Conservation (phyloP, 2,113 vertebrate genomes). For the Caloenas nicobarica region DNA sequence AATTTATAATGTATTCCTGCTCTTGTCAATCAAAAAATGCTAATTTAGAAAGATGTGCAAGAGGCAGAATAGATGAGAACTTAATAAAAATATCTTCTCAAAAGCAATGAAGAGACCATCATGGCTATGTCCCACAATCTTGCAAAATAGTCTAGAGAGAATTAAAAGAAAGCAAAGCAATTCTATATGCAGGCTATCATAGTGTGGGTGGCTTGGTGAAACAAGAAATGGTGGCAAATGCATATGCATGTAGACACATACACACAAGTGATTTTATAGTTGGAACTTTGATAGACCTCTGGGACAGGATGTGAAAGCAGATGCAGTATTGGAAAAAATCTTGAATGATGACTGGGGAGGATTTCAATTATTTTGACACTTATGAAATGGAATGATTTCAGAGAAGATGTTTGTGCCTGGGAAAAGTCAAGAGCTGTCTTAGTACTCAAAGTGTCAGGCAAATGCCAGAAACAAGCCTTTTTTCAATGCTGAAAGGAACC, state of each 20-base stretch:
- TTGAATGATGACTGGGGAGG: not conserved
- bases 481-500: not conserved
- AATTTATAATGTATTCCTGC: not conserved
- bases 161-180: not conserved
- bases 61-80: conserved; percentile 8
- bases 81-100: conserved; percentile 39
- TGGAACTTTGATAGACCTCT: not conserved
- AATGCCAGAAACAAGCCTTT: not conserved
- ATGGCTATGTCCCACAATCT: not conserved
- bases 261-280: not conserved
- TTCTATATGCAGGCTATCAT: not conserved
- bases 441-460: not conserved
- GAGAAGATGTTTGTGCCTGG: not conserved
- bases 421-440: not conserved
- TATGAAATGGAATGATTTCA: not conserved
- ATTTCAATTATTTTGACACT: conserved; percentile 20
- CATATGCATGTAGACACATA: not conserved
- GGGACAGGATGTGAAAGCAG: not conserved
- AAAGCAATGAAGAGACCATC: not conserved
- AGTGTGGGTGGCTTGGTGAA: not conserved
- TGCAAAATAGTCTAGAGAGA: not conserved
- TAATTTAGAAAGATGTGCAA: conserved; percentile 26
- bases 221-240: not conserved
- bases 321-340: not conserved
- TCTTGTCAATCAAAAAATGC: conserved; percentile 51